A percentile compares a stretch with the other conserved stretches of the same genome.
phyloP scores from a whole-genome alignment of 2,113 vertebrate genomes.

The Rattus rattus region DNA sequence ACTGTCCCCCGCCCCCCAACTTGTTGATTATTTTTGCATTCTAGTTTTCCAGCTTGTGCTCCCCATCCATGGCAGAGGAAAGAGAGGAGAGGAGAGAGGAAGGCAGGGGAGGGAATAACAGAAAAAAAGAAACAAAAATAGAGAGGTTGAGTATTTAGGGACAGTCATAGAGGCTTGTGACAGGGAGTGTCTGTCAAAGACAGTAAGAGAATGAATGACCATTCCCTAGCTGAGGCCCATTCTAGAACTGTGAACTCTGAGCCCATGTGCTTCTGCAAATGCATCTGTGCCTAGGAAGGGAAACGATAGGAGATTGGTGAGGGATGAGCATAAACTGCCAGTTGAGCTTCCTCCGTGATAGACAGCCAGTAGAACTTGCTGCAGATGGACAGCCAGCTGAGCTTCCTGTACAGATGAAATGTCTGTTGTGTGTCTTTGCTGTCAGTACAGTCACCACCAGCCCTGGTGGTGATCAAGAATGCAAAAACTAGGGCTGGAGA shows the following conservation, averaged over 20 bases:
- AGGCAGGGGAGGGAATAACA: background rate
- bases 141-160: background rate
- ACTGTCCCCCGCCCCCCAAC: background rate
- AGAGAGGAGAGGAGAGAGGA: background rate
- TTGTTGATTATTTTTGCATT: background rate
- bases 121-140: background rate
- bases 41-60: background rate
- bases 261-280: background rate
- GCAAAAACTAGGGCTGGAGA: background rate
- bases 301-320: background rate
- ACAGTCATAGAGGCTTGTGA: background rate
- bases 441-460: background rate
- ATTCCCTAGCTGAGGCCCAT: background rate
- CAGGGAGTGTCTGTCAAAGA: background rate
- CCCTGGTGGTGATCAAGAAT: background rate
- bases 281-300: background rate
- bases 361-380: background rate
- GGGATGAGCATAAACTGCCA: background rate
- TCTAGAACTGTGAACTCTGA: background rate
- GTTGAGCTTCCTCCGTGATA: background rate
- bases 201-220: background rate
- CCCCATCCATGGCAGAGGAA: background rate
- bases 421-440: background rate
- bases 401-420: background rate
- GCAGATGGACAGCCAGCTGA: background rate